These are phyloP conservation scores for Rhadina sibilatrix DNA, from an alignment of 2,113 vertebrate species.

Conservation along the genomic window DNA sequence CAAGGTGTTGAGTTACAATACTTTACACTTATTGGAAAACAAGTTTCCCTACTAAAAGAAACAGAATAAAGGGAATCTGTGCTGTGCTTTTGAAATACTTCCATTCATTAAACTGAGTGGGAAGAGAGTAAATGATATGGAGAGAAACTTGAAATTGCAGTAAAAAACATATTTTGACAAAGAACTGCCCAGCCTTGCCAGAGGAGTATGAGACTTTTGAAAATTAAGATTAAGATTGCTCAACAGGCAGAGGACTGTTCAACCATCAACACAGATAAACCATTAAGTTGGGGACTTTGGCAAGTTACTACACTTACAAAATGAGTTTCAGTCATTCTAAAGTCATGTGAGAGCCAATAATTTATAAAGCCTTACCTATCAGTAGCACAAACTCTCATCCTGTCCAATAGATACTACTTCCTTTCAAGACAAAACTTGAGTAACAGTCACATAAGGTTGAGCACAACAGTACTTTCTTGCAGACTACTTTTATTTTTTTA, in stretches of 20 bases:
- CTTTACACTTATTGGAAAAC: not conserved
- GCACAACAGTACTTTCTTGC: not conserved
- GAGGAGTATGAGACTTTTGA: not conserved
- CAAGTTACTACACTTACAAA: not conserved
- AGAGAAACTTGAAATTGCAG: not conserved
- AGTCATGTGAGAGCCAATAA: not conserved
- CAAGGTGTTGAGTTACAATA: not conserved
- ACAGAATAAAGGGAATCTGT: not conserved
- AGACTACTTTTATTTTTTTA: not conserved
- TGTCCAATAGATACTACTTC: not conserved
- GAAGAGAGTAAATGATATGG: not conserved
- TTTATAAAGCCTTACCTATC: not conserved
- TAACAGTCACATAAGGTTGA: not conserved
- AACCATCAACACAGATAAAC: not conserved
- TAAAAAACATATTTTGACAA: not conserved
- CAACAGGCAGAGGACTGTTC: not conserved
- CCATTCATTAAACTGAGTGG: not conserved
- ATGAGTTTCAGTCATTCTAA: not conserved
- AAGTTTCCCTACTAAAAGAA: not conserved
- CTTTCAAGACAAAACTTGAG: not conserved
- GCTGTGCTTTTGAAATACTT: not conserved
- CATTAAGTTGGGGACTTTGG: not conserved
- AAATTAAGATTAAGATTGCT: not conserved
- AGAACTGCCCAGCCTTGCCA: not conserved
- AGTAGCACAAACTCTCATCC: not conserved